phyloP scores from a whole-genome alignment of 2,113 vertebrate genomes.

The Himantopus leucocephalus region DNA sequence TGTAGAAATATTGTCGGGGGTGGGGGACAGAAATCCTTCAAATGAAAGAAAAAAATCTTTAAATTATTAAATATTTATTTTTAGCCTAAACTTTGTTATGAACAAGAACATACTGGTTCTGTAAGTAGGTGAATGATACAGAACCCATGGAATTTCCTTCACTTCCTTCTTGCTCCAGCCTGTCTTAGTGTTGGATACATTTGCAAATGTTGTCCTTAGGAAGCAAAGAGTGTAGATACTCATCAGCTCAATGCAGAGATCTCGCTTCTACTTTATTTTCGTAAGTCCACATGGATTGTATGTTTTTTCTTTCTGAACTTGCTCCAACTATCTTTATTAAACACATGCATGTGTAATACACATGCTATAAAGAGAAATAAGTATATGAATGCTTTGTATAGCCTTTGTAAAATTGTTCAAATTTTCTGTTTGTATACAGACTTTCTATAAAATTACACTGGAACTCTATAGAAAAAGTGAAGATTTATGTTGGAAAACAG shows the following conservation, averaged over 20 bases:
- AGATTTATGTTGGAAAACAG: background rate
- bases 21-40: background rate
- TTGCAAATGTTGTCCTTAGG: background rate
- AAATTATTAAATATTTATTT: constrained; percentile 7
- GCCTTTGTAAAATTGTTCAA: background rate
- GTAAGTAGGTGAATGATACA: background rate
- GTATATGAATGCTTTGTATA: background rate
- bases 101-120: background rate
- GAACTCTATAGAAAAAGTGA: background rate
- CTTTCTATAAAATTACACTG: background rate
- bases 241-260: background rate
- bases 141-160: background rate
- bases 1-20: constrained; percentile 24
- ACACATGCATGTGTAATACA: background rate
- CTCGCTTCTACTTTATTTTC: background rate
- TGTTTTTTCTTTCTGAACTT: background rate
- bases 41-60: background rate
- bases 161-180: background rate
- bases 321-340: background rate
- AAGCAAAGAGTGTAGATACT: background rate
- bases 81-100: background rate
- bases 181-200: background rate
- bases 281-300: background rate
- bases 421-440: background rate
- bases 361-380: background rate